Percentiles rank a stretch among this genome's conserved stretches.
Conservation (phyloP, 1,140 invertebrate genomes). For the Dinoponera quadriceps region DNA sequence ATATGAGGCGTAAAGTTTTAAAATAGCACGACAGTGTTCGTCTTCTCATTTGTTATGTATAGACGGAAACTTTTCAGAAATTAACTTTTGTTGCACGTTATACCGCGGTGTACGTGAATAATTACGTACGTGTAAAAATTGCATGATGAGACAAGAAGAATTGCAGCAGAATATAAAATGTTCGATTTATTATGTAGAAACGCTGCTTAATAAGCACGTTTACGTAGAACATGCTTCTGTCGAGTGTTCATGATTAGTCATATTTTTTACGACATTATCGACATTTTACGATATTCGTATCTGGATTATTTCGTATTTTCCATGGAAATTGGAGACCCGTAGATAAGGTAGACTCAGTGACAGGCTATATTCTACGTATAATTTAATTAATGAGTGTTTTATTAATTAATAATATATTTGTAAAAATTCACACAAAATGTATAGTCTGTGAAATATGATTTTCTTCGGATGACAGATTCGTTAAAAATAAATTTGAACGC, state of each 20-base stretch:
- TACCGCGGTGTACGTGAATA: neutral
- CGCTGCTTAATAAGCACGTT: neutral
- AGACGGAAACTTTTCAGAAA: neutral
- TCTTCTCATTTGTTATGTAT: no score
- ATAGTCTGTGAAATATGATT: neutral
- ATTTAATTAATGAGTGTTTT: neutral
- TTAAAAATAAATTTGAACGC: no score
- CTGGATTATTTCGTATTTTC: neutral
- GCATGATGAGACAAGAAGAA: neutral
- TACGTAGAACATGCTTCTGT: neutral
- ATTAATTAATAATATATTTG: neutral
- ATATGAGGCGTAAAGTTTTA: no score
- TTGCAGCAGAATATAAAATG: neutral
- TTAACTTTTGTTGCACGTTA: neutral
- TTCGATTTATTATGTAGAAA: neutral
- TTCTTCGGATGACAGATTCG: no score
- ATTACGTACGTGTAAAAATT: neutral
- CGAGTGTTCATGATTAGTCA: neutral
- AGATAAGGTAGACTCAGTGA: no score
- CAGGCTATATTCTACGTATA: no score
- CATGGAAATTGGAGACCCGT: no score
- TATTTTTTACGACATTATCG: neutral
- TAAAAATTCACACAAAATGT: neutral
- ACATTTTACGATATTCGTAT: no score
- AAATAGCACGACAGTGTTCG: no score